Percentiles rank a stretch among this genome's conserved stretches.
phyloP scores from a whole-genome alignment of 2,888 invertebrate genomes.

The Torymus tubicola region DNA sequence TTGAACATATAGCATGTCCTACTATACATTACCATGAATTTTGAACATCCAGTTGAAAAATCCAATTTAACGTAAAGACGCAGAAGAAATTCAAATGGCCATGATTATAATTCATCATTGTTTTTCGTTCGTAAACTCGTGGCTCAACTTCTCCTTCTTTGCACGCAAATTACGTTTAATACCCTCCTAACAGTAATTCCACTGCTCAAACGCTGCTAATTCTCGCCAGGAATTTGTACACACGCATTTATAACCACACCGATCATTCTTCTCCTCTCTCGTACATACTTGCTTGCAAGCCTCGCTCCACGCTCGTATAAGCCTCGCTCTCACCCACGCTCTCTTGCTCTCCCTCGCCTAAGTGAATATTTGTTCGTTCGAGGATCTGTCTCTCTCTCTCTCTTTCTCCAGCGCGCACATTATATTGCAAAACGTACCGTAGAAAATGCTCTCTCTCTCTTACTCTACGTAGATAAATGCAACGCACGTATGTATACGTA shows the following conservation, averaged over 20 bases:
- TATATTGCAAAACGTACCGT: slow-evolving; percentile 24
- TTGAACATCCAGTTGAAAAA: no score
- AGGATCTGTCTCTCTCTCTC: neutral
- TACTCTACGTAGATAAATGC: slow-evolving; percentile 57
- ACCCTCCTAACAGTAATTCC: neutral
- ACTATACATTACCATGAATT: no score
- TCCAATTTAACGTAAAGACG: no score
- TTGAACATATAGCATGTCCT: no score
- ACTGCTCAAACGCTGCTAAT: neutral
- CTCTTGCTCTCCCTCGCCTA: slow-evolving; percentile 14
- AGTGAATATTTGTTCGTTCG: slow-evolving; percentile 31
- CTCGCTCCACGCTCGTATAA: no score
- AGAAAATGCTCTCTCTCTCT: slow-evolving; percentile 28
- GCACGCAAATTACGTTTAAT: neutral
- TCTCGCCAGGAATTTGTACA: slow-evolving; percentile 5
- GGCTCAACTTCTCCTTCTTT: neutral
- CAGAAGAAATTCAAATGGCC: no score
- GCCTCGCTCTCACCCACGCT: neutral
- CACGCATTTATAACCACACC: neutral
- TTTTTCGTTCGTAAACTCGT: no score
- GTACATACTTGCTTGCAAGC: neutral
- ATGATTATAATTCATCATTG: no score
- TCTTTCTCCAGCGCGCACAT: slow-evolving; percentile 2
- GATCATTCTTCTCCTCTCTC: neutral
- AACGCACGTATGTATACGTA: slow-evolving; percentile 48